These are phyloP conservation scores for Mythimna vitellina DNA, from an alignment of 2,888 invertebrate species.

Conservation along the genomic window DNA sequence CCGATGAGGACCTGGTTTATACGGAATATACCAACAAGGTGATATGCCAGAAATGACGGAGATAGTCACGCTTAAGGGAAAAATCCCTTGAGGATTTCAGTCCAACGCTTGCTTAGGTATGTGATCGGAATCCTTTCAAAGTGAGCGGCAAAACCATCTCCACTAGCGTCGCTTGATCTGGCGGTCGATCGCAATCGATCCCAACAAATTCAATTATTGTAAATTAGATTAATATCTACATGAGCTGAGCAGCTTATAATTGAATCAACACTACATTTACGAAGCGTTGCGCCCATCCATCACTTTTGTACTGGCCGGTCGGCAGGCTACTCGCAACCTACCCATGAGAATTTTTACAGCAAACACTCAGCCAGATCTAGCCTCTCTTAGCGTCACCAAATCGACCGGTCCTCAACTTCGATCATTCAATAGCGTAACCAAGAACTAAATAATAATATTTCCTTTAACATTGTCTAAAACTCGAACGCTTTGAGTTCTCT, in stretches of 20 bases:
- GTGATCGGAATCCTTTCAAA: too few relatives aligned
- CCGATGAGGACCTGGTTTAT: too few relatives aligned
- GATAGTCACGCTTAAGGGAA: too few relatives aligned
- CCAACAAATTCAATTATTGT: too few relatives aligned
- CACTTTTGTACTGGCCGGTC: not conserved
- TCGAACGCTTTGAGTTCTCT: not conserved
- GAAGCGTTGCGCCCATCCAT: conserved; percentile 12
- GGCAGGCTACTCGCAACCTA: not conserved
- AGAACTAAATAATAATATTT: not conserved
- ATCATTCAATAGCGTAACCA: not conserved
- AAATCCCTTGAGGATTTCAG: too few relatives aligned
- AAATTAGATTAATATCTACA: too few relatives aligned
- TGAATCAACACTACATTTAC: not conserved
- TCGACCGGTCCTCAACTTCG: not conserved
- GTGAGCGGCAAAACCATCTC: too few relatives aligned
- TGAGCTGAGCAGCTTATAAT: conserved; percentile 10
- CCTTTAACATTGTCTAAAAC: not conserved
- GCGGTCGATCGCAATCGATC: too few relatives aligned
- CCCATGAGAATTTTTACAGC: not conserved
- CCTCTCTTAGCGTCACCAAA: not conserved
- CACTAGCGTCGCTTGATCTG: too few relatives aligned
- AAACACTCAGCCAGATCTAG: not conserved
- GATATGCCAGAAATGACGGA: too few relatives aligned
- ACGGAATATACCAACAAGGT: too few relatives aligned
- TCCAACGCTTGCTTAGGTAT: too few relatives aligned